Evolutionary conservation across 2,797 vertebrate genomes (phyloP).

Genomic region (Urocyon cinereoargenteus): DNA sequence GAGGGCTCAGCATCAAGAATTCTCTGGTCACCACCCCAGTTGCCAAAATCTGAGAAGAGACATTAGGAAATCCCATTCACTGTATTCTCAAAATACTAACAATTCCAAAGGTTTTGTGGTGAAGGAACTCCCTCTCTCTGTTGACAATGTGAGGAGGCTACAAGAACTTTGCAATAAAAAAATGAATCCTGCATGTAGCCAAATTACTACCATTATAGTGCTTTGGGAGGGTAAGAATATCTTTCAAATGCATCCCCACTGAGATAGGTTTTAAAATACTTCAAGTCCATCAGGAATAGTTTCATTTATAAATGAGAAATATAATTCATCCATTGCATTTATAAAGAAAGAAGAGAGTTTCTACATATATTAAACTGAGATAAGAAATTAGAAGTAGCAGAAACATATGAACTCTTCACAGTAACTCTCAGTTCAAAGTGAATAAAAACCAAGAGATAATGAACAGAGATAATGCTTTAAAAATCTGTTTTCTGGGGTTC

Average conservation of each 20-base stretch:
- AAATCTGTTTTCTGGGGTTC: background rate
- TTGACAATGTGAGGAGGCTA: slow-evolving; percentile 65
- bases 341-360: slow-evolving; percentile 41
- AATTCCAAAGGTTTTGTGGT: slow-evolving; percentile 72
- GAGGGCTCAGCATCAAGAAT: slow-evolving; percentile 66
- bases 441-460: slow-evolving; percentile 23
- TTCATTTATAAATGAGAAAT: slow-evolving; percentile 62
- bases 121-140: slow-evolving; percentile 75
- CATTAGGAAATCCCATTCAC: slow-evolving; percentile 71
- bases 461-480: background rate
- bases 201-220: slow-evolving; percentile 49
- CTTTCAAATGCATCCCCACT: slow-evolving; percentile 37
- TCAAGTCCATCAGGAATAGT: slow-evolving; percentile 34
- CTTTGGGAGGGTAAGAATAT: slow-evolving; percentile 3
- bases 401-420: slow-evolving; percentile 15
- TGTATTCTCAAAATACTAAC: slow-evolving; percentile 65
- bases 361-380: background rate
- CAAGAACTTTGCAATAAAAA: slow-evolving; percentile 66
- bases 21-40: slow-evolving; percentile 44
- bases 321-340: slow-evolving; percentile 45
- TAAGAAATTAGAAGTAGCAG: slow-evolving; percentile 37
- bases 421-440: background rate
- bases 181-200: slow-evolving; percentile 57
- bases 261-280: slow-evolving; percentile 51
- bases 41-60: slow-evolving; percentile 64